Evolutionary conservation across 2,797 vertebrate species (phyloP), one percentile per base, ranked within the genome.

Genomic region (Bovichtus diacanthus): DNA sequence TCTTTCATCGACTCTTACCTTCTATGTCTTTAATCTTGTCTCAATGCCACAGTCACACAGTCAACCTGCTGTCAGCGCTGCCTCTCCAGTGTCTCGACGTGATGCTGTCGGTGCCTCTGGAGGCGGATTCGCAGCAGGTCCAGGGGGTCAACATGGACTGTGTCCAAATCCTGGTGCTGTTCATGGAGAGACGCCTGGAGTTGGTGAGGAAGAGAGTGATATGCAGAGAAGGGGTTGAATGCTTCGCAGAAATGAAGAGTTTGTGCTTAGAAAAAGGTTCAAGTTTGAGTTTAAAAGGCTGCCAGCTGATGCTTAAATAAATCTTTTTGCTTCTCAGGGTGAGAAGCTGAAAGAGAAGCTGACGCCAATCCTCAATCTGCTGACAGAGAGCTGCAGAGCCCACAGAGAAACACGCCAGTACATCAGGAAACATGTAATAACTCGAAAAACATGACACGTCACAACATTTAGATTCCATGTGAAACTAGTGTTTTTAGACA

Each of bases 141-240:
- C 63, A 88, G 9, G 95, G 94, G 6, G 90, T 95, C 85, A 96
- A 95, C 90, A 96, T 96, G 96, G 96, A 96, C 88, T 94, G 94
- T 21, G 95, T 96, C 53, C 93, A 95, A 75, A 84, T 72, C 19
- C 85, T 96, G 74, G 77, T 96, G 74, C 51, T 82, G 27, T 96
- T 96, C 90, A 94, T 96, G 94, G 94, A 96, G 83, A 91, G 79
- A 55, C 94, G 93, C 38, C 89, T 96, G 74, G 94, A 96, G 69
- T 81, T 68, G 92, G 95, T 96, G 64, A 93, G 90, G 56, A 29
- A 47, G 25, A 11, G 16, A 12, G 49, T 16, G 7, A 38, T 7
- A 31, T 3, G 15, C 18, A 29, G 27, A 39, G 38, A 66, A 21
- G n/a, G n/a, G 15, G 6, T 18, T 19, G 5, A 68, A 23, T n/a